phyloP scores from a whole-genome alignment of 2,113 vertebrate species.

The Hyaena hyaena region DNA sequence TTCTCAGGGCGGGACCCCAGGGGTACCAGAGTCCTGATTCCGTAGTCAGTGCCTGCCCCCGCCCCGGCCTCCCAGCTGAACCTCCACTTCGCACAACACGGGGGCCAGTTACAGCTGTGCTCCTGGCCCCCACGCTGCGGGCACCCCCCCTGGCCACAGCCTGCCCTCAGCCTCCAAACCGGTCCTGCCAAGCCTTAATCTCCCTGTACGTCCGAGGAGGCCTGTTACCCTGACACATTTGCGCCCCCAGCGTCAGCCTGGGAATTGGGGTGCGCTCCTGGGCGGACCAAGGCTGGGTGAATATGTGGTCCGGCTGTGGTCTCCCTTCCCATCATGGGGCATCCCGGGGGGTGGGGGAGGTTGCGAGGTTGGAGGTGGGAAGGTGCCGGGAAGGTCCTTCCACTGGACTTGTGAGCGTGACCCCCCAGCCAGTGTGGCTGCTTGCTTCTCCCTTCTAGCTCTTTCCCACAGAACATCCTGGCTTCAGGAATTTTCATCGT shows the following conservation, averaged over 20 bases:
- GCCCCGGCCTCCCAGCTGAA: not conserved
- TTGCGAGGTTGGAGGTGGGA: not conserved
- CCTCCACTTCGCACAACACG: not conserved
- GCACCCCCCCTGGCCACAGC: not conserved
- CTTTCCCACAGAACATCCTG: constrained; percentile 27
- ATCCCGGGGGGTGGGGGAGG: not conserved
- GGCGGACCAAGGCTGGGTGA: not conserved
- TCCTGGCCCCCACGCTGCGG: not conserved
- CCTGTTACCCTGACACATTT: not conserved
- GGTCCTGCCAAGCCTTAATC: not conserved
- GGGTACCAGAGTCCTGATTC: not conserved
- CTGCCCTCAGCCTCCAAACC: not conserved
- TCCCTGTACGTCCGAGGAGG: not conserved
- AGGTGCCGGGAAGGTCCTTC: not conserved
- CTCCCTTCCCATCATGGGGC: not conserved
- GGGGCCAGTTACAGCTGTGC: not conserved
- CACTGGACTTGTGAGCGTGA: not conserved
- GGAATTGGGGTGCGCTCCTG: not conserved
- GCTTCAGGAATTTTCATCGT: constrained; percentile 24
- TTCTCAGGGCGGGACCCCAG: not conserved
- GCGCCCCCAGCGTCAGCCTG: not conserved
- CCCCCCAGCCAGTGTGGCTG: not conserved
- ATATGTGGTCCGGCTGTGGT: not conserved
- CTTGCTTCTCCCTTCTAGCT: not conserved
- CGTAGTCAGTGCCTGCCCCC: rapidly evolving